phyloP scores from a whole-genome alignment of 37 sponge, comb jelly and placozoan species.

The Theonella swinhoei region DNA sequence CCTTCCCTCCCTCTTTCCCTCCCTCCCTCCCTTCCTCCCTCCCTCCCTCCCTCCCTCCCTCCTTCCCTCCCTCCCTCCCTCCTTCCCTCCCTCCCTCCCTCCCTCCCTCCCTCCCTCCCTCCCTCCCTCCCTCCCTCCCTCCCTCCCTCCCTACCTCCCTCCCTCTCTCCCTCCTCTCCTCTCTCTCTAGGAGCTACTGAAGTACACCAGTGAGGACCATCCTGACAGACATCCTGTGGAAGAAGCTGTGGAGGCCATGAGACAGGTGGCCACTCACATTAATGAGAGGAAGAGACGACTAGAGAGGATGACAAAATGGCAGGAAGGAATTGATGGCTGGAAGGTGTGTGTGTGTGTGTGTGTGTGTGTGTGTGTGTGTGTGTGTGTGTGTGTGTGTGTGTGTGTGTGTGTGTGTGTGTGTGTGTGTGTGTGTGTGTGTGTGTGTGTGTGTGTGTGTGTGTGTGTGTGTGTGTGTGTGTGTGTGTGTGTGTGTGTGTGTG shows the following conservation, averaged over 20 bases:
- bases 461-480: no score
- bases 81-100: no score
- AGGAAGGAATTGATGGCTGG: slow-evolving; percentile 82
- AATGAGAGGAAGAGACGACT: slow-evolving; percentile 88
- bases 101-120: no score
- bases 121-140: no score
- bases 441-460: no score
- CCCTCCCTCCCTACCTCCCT: no score
- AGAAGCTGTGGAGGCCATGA: slow-evolving; percentile 83
- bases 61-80: no score
- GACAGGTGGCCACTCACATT: slow-evolving; percentile 68
- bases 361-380: no score
- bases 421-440: no score
- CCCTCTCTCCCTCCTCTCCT: no score
- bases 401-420: no score
- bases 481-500: no score
- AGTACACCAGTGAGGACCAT: slow-evolving; percentile 79
- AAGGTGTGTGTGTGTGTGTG: slow-evolving; percentile 41
- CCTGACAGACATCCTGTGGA: slow-evolving; percentile 72
- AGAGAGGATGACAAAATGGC: slow-evolving; percentile 85
- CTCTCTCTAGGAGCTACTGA: slow-evolving; percentile 78
- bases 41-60: slow-evolving; percentile 3
- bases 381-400: neutral
- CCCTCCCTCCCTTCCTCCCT: slow-evolving; percentile 7
- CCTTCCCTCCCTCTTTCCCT: neutral